These are phyloP conservation scores for Nasua narica DNA, from an alignment of 2,797 vertebrate species.

Conservation along the genomic window DNA sequence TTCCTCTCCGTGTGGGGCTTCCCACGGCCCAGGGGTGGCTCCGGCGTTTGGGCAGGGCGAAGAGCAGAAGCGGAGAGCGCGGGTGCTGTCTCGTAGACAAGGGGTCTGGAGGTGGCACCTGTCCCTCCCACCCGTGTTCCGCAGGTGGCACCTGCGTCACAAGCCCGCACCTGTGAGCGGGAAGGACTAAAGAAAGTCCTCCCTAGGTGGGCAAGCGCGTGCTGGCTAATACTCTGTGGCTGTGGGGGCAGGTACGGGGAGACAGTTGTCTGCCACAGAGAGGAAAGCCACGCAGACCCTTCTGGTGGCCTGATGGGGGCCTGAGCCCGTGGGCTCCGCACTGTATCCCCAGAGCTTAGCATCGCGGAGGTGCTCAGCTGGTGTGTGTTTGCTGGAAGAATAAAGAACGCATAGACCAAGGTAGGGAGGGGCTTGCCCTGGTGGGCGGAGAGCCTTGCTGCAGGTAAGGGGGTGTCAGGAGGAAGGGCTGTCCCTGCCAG, in stretches of 20 bases:
- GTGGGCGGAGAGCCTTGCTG: neutral
- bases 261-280: neutral
- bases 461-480: neutral
- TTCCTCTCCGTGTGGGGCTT: neutral
- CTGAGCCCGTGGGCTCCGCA: fast-evolving
- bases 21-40: neutral
- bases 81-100: fast-evolving
- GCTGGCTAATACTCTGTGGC: neutral
- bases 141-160: neutral
- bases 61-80: neutral
- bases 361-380: neutral
- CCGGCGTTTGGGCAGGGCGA: neutral
- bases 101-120: neutral
- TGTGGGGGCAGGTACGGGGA: neutral
- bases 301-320: neutral
- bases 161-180: neutral
- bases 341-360: neutral
- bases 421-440: too few species aligned
- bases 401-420: fast-evolving
- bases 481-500: neutral
- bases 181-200: neutral
- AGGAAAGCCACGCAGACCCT: neutral
- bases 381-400: neutral
- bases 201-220: neutral
- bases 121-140: neutral